These are phyloP conservation scores for Sebastes paucispinis DNA, from an alignment of 2,797 vertebrate species.

Conservation along the genomic window DNA sequence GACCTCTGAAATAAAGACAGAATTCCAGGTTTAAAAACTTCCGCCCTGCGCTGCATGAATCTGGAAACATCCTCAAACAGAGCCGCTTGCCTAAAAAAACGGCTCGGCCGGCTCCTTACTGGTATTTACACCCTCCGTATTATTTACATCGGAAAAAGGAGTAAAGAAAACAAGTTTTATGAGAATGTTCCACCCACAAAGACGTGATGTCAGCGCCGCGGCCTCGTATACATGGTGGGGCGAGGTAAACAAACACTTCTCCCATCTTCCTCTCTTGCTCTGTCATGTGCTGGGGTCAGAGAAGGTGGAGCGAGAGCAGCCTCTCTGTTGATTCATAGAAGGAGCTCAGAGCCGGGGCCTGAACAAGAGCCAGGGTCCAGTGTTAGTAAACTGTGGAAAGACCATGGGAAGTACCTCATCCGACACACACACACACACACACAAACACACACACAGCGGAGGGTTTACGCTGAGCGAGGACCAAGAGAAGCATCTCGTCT, in stretches of 20 bases:
- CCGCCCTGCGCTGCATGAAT: background rate
- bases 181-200: constrained; percentile 49
- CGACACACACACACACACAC: constrained; percentile 48
- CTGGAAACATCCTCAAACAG: constrained; percentile 35
- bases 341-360: constrained; percentile 18
- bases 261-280: constrained; percentile 15
- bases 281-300: constrained; percentile 12
- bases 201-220: constrained; percentile 45
- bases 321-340: constrained; percentile 40
- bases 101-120: background rate
- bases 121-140: constrained; percentile 50
- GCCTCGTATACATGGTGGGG: constrained; percentile 37
- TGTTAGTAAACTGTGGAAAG: constrained; percentile 72
- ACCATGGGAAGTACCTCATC: constrained; percentile 69
- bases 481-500: constrained; percentile 43
- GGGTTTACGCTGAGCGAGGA: constrained; percentile 36
- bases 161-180: constrained; percentile 61
- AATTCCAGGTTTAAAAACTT: constrained; percentile 29
- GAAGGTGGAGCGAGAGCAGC: constrained; percentile 5
- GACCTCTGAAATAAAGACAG: constrained; percentile 23
- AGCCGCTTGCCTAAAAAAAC: background rate
- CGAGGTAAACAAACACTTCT: constrained; percentile 50
- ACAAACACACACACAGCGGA: constrained; percentile 41
- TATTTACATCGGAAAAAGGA: constrained; percentile 56
- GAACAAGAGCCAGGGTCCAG: constrained; percentile 51